phyloP scores from a whole-genome alignment of 2,797 vertebrate genomes.

The Girardinus metallicus region DNA sequence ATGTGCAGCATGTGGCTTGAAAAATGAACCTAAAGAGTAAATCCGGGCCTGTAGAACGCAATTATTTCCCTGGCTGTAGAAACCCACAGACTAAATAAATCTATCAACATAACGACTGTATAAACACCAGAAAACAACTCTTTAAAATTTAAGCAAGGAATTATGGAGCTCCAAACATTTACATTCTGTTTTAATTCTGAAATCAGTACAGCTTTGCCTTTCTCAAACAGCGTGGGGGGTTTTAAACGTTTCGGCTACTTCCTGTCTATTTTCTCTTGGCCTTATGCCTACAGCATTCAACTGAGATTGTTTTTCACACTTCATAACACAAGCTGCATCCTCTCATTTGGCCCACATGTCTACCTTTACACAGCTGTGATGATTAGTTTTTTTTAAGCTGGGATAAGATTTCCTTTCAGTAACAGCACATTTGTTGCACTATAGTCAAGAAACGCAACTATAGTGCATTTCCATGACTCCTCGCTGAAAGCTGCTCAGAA shows the following conservation, averaged over 20 bases:
- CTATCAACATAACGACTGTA: neutral
- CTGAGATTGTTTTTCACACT: neutral
- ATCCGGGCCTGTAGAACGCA: neutral
- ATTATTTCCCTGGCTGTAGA: neutral
- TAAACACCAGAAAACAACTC: neutral
- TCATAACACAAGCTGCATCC: neutral
- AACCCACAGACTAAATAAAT: neutral
- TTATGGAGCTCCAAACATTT: neutral
- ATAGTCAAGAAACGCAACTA: slow-evolving; percentile 70
- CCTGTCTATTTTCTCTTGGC: neutral
- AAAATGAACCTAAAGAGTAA: neutral
- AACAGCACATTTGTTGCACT: too few species aligned
- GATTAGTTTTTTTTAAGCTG: slow-evolving; percentile 47
- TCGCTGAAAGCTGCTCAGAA: slow-evolving; percentile 78
- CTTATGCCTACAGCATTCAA: too few species aligned
- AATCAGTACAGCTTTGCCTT: neutral
- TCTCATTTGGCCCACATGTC: neutral
- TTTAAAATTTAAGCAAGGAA: neutral
- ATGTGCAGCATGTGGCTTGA: neutral
- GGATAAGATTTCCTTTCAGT: slow-evolving; percentile 75
- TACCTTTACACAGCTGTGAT: neutral
- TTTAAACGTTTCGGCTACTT: neutral
- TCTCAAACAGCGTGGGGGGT: neutral
- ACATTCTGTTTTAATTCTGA: neutral
- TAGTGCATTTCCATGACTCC: slow-evolving; percentile 80